Base-by-base conservation (phyloP, 2,888 invertebrate species). In the Priapulus caudatus region DNA sequence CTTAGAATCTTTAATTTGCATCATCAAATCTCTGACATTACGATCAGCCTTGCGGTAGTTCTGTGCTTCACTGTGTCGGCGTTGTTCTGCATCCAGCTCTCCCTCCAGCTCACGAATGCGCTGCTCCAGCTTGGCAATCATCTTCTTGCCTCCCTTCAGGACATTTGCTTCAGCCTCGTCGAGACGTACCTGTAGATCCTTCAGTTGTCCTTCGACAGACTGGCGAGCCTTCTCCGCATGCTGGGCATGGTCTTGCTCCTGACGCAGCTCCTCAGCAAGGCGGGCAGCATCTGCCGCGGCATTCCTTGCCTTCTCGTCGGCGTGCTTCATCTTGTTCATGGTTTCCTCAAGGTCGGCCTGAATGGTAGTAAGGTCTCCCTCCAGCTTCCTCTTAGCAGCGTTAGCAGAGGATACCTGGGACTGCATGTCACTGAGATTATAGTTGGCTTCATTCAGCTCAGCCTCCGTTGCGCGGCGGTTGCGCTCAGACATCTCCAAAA, bases 271-370 rank as follows among this genome's bases (percentile, higher is more conserved):
- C 74, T 98, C 97, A 62, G 97, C 95, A 59, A 98, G 81, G 72
- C 95, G 84, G 67, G 95, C 92, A 65, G 97, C 95, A 75, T 98
- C 97, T 65, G 91, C 88, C 89, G 92, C 91, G 49, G 93, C 92
- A 79, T 92, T 92, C 85, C 92, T 93, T 66, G 90, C 89, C 79
- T 92, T 90, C 78, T 98, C 98, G 74, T 98, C 97, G 64, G 92
- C 90, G 79, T 89, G 88, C 82, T 92, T 93, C 74, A 95, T 91
- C 77, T 97, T 97, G 79, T 90, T 91, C 76, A 93, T 81, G 72
- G 95, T 84, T 77, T 97, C 97, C 75, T 97, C 97, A 72, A 98
- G 82, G 76, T 98, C 97, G 73, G 92, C 86, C 77, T 95, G 95
- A 74, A 97, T 84, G 65, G 97, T 93, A 77, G 92, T 90, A 72